Percentiles rank a stretch among this genome's conserved stretches.
Conservation (phyloP, 1,140 invertebrate genomes). For the Polyergus mexicanus region DNA sequence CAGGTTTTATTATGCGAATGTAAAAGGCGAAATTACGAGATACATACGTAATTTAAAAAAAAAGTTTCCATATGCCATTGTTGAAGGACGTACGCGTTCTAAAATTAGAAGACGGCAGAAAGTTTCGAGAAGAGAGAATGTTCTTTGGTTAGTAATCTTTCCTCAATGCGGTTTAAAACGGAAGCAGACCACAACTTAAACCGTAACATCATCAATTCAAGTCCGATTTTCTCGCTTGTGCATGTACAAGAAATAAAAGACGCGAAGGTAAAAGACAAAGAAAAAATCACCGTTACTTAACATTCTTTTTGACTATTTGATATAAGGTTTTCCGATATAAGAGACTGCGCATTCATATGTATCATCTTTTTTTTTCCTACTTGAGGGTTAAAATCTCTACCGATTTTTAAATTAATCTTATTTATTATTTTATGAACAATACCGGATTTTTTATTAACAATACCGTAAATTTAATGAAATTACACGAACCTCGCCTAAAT, state of each 20-base stretch:
- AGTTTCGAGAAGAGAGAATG: neutral
- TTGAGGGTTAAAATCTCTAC: neutral
- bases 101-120: constrained; percentile 13
- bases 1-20: constrained; percentile 3
- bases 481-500: neutral
- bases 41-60: neutral
- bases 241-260: neutral
- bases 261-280: neutral
- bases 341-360: neutral
- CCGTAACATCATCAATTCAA: constrained; percentile 66
- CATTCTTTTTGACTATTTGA: neutral
- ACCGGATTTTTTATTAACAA: neutral
- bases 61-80: neutral
- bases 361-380: neutral
- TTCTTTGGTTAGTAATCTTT: neutral
- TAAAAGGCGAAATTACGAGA: neutral
- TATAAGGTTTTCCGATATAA: neutral
- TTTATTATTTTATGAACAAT: neutral
- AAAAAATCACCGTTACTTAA: neutral
- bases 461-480: neutral
- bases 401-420: neutral
- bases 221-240: constrained; percentile 36
- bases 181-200: neutral
- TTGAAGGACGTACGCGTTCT: neutral
- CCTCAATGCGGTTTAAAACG: constrained; percentile 7